A percentile compares a stretch with the other conserved stretches of the same genome.
These are phyloP conservation scores for Platanista minor DNA, from an alignment of 2,113 vertebrate species.

Conservation along the genomic window DNA sequence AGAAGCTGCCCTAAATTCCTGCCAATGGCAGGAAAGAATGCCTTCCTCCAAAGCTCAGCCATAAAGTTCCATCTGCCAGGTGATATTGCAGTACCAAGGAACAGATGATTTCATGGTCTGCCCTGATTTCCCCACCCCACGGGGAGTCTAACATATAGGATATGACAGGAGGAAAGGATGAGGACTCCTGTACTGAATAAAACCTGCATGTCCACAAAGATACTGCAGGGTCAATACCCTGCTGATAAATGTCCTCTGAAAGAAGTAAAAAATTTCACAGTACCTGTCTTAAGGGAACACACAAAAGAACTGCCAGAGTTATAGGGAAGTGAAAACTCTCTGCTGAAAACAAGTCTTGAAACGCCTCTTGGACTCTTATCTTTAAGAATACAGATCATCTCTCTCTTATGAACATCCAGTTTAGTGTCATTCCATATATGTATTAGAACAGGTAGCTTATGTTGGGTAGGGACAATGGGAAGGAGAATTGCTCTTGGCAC, in stretches of 20 bases:
- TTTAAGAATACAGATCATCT: neutral
- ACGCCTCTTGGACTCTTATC: neutral
- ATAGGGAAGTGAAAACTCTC: neutral
- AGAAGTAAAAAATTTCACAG: neutral
- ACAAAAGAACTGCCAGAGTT: neutral
- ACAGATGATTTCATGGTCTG: conserved; percentile 25
- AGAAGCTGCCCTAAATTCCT: conserved; percentile 54
- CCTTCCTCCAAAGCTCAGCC: neutral
- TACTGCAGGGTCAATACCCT: neutral
- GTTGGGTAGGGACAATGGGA: neutral
- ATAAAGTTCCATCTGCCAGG: conserved; percentile 34
- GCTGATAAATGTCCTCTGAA: conserved; percentile 1
- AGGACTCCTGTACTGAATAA: neutral
- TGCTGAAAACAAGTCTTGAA: neutral
- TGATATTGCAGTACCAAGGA: neutral
- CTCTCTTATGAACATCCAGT: neutral
- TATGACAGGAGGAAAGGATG: neutral
- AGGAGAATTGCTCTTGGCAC: neutral
- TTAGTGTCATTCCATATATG: neutral
- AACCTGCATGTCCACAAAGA: neutral
- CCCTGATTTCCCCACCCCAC: neutral
- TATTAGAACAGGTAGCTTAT: neutral
- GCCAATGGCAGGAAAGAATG: conserved; percentile 9
- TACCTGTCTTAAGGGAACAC: neutral
- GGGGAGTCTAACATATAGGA: neutral